These are phyloP conservation scores for Cherax destructor DNA, from an alignment of 1,140 invertebrate species.

Conservation along the genomic window DNA sequence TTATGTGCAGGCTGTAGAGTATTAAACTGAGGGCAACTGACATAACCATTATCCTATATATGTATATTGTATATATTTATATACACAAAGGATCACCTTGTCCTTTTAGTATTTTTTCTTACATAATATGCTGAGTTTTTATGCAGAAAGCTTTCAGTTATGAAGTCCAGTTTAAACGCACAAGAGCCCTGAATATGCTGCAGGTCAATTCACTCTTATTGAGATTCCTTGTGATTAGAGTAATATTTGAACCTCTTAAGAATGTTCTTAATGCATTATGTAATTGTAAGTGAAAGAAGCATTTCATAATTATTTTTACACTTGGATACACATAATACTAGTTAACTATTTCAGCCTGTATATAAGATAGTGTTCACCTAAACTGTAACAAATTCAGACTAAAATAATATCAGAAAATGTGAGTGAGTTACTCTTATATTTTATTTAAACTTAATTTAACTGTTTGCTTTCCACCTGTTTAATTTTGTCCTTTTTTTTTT, in stretches of 20 bases:
- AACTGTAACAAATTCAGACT: neutral
- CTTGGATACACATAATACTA: neutral
- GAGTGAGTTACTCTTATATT: neutral
- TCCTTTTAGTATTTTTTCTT: neutral
- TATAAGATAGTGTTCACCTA: neutral
- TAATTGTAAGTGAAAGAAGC: neutral
- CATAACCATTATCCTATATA: neutral
- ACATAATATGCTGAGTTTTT: neutral
- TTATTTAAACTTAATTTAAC: neutral
- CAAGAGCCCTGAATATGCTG: neutral
- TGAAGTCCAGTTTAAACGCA: slow-evolving; percentile 1
- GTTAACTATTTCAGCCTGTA: slow-evolving; percentile 1
- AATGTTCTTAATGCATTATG: neutral
- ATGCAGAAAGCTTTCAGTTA: neutral
- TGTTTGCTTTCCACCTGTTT: neutral
- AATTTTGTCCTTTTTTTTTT: neutral
- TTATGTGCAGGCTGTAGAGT: neutral
- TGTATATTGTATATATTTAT: neutral
- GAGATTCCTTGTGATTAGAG: neutral
- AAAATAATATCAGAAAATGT: too few relatives aligned
- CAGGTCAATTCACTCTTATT: neutral
- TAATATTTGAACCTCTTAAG: neutral
- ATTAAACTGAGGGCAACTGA: neutral
- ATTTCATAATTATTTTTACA: slow-evolving; percentile 8
- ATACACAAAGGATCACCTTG: neutral